phyloP scores from a whole-genome alignment of 2,797 vertebrate species.

The Fringilla coelebs region DNA sequence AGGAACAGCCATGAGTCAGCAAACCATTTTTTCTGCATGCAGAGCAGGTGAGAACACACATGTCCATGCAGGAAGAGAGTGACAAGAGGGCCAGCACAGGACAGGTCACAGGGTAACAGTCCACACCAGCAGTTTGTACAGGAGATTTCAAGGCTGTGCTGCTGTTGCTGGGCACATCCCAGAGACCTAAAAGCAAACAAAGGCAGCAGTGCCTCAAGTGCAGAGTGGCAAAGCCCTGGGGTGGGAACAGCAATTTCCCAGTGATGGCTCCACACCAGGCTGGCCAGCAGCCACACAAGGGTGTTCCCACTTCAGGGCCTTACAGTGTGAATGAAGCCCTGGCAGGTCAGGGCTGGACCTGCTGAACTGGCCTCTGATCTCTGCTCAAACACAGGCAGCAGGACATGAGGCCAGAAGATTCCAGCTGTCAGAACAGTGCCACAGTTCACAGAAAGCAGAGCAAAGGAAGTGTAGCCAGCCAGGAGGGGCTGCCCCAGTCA shows the following conservation, averaged over 20 bases:
- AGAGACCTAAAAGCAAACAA: neutral
- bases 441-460: neutral
- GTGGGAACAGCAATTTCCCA: neutral
- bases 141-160: neutral
- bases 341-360: neutral
- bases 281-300: neutral
- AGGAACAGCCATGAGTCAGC: neutral
- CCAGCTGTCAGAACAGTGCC: neutral
- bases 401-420: neutral
- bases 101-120: neutral
- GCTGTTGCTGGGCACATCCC: neutral
- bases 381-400: neutral
- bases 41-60: neutral
- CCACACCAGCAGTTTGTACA: neutral
- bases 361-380: neutral
- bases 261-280: neutral
- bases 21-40: neutral
- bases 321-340: neutral
- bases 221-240: neutral
- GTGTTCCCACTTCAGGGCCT: neutral
- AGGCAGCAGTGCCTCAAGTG: neutral
- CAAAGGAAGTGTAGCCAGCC: neutral
- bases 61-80: fast-evolving
- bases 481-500: neutral
- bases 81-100: neutral